Percentiles rank a stretch among this genome's conserved stretches.
These are phyloP conservation scores for Listrodromus nycthemerus DNA, from an alignment of 2,888 invertebrate genomes.

Conservation along the genomic window DNA sequence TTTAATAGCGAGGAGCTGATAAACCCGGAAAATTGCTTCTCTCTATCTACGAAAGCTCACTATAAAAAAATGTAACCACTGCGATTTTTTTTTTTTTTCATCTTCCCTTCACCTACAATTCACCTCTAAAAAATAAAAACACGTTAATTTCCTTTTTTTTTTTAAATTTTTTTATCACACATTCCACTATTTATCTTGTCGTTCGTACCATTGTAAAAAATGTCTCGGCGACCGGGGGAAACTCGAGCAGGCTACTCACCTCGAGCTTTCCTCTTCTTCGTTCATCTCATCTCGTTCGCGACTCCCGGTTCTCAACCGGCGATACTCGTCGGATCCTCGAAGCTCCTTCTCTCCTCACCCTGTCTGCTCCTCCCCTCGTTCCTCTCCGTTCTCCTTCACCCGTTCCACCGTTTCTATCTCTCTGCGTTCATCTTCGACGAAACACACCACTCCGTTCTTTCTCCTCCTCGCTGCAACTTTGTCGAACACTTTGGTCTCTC, in stretches of 20 bases:
- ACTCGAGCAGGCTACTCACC: slow-evolving; percentile 26
- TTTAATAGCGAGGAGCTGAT: no score
- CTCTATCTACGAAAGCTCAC: no score
- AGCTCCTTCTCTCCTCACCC: slow-evolving; percentile 18
- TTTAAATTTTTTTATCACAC: background rate
- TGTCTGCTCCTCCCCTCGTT: slow-evolving; percentile 46
- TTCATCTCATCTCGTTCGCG: slow-evolving; percentile 13
- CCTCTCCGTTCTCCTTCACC: no score
- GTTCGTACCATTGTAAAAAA: slow-evolving; percentile 1
- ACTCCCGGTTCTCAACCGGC: slow-evolving; percentile 36
- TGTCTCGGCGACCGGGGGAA: slow-evolving; percentile 8
- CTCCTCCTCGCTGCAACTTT: slow-evolving; percentile 36
- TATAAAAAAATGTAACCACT: no score
- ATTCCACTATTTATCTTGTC: slow-evolving; percentile 5
- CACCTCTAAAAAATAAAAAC: no score
- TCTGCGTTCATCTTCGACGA: slow-evolving; percentile 40
- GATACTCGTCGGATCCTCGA: slow-evolving; percentile 51
- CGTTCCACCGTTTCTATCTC: no score
- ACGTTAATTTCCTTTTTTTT: background rate
- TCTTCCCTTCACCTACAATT: no score
- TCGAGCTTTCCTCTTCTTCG: slow-evolving; percentile 10
- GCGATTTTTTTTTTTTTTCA: no score
- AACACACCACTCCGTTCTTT: slow-evolving; percentile 24
- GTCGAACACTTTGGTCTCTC: slow-evolving; percentile 46
- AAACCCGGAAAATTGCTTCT: no score